These are phyloP conservation scores for Diplodus sargus DNA, from an alignment of 2,797 vertebrate species.

Conservation along the genomic window DNA sequence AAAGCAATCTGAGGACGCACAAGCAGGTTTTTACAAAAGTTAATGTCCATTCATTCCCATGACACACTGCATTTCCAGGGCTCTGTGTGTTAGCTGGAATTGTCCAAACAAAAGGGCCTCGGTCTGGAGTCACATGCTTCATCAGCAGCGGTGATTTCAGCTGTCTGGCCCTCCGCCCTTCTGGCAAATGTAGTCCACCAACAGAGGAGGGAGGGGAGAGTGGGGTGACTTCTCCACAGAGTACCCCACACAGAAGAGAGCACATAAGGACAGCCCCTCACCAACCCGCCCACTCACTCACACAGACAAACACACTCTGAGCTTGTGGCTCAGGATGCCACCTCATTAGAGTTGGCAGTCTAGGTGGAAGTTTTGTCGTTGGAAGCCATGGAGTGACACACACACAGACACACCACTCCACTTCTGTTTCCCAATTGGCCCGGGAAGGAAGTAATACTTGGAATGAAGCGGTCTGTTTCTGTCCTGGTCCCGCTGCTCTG, in stretches of 20 bases:
- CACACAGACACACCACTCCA: slow-evolving; percentile 59
- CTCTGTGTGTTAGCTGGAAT: slow-evolving; percentile 68
- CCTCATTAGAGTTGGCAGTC: slow-evolving; percentile 74
- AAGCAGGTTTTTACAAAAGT: slow-evolving; percentile 50
- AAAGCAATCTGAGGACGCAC: slow-evolving; percentile 6
- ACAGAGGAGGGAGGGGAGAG: slow-evolving; percentile 64
- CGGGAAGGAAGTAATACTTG: slow-evolving; percentile 69
- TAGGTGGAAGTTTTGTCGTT: slow-evolving; percentile 72
- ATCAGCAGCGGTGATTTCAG: slow-evolving; percentile 78
- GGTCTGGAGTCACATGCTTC: slow-evolving; percentile 78
- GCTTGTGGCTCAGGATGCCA: slow-evolving; percentile 72
- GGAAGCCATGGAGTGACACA: slow-evolving; percentile 44
- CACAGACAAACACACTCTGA: slow-evolving; percentile 77
- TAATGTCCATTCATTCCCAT: slow-evolving; percentile 56
- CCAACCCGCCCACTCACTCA: slow-evolving; percentile 69
- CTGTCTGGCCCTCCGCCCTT: slow-evolving; percentile 73
- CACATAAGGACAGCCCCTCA: slow-evolving; percentile 73
- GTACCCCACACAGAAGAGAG: slow-evolving; percentile 68
- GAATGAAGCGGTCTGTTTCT: slow-evolving; percentile 69
- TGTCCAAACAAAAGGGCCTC: slow-evolving; percentile 77
- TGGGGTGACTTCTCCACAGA: slow-evolving; percentile 80
- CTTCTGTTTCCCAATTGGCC: slow-evolving; percentile 66
- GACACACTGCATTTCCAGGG: slow-evolving; percentile 55
- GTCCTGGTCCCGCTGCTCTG: slow-evolving; percentile 72
- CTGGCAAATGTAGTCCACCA: slow-evolving; percentile 76